phyloP scores from a whole-genome alignment of 2,113 vertebrate species.

The Plecturocebus donacophilus region DNA sequence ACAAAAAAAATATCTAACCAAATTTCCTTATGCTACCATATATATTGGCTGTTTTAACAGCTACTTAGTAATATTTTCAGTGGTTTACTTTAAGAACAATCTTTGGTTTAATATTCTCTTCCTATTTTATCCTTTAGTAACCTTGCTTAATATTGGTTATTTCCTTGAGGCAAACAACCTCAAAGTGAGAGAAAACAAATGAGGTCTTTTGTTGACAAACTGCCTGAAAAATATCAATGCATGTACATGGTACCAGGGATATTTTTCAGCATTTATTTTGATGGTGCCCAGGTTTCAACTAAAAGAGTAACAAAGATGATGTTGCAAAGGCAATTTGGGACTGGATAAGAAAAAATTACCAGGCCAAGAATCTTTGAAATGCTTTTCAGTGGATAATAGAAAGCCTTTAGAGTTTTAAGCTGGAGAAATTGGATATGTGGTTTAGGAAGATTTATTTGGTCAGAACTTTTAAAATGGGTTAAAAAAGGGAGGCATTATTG shows the following conservation, averaged over 20 bases:
- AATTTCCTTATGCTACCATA: background rate
- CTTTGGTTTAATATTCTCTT: background rate
- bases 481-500: background rate
- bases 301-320: background rate
- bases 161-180: background rate
- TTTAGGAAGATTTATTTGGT: conserved; percentile 31
- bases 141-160: background rate
- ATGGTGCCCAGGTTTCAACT: background rate
- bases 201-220: background rate
- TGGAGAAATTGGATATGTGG: background rate
- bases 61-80: background rate
- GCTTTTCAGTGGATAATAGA: background rate
- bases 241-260: background rate
- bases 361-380: background rate
- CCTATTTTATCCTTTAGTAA: background rate
- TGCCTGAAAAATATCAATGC: background rate
- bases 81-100: background rate
- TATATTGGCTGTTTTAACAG: background rate
- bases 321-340: background rate
- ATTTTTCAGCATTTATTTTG: conserved; percentile 33
- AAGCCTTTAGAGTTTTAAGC: background rate
- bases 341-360: background rate
- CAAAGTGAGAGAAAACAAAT: background rate
- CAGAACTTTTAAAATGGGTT: conserved; percentile 32
- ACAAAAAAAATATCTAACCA: background rate